Evolutionary conservation across 2,888 invertebrate species (phyloP), one percentile per base, ranked within the genome.

Genomic region (Lampropteryx suffumata): DNA sequence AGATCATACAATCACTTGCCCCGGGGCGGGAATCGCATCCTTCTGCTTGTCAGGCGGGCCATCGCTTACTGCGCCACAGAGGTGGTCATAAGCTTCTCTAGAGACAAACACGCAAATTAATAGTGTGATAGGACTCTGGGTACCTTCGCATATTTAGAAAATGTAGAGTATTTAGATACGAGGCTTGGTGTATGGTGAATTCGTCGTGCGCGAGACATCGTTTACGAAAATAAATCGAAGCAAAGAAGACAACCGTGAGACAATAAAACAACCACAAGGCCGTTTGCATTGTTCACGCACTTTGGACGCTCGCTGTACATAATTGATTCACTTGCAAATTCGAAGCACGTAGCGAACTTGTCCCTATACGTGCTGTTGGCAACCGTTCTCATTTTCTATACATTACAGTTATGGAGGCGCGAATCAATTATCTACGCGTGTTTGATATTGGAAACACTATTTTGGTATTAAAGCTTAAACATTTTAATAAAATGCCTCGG

Each of bases 291-390:
- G 47, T 52, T 52, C 52, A 43, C 46, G 47, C 52, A 52, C 47
- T 52, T 52, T 39, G 47, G 47, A 47, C 52, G 24, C 34, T 52
- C 52, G 43, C 41, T 52, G 46, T 53, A 50, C 52, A 61, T 60
- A 58, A 59, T 59, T 57, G 61, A 67, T 65, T 67, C 47, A 44
- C 69, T 67, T 61, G 68, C 55, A 49, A 67, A 73, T 81, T 83
- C 87, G 50, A 54, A 65, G 79, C 88, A 87, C 88, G 87, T 83
- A 64, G 64, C 39, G 48, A 62, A 78, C 71, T 80, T 78, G 72
- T 72, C 73, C 71, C 47, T 55, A 37, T 67, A 72, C 75, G 74
- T 73, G 70, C 65, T 65, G 40, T 61, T 61, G 56, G 59, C 58
- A 64, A 59, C 52, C 57, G 67, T 76, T 77, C 73, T 68, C 65